Conservation (phyloP, 2,797 vertebrate species). For the Sarcophilus harrisii region DNA sequence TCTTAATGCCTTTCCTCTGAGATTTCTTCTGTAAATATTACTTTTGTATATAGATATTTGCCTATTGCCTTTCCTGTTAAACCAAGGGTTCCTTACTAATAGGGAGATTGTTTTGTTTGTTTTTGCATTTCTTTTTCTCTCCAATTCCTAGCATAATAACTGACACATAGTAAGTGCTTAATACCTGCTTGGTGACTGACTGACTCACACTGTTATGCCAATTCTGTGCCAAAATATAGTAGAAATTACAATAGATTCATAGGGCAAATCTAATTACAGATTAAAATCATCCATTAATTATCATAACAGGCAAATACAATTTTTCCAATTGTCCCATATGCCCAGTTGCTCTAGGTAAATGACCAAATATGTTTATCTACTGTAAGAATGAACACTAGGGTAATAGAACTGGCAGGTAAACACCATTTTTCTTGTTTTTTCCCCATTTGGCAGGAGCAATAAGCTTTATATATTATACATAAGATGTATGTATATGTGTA, state of each 20-base stretch:
- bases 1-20: neutral
- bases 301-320: neutral
- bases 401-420: neutral
- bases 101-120: neutral
- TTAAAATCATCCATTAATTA: neutral
- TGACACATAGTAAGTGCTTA: neutral
- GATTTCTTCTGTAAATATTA: neutral
- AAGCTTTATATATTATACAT: too few species aligned
- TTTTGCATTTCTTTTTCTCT: neutral
- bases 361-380: neutral
- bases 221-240: neutral
- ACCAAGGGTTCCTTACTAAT: neutral
- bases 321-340: neutral
- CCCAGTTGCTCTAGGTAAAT: neutral
- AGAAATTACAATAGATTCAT: neutral
- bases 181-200: neutral
- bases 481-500: too few species aligned
- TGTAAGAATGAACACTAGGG: neutral
- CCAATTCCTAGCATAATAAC: neutral
- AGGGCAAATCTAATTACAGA: neutral
- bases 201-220: too few species aligned
- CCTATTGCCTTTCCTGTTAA: neutral
- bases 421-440: too few species aligned
- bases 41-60: neutral
- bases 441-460: too few species aligned